Evolutionary conservation across 1,140 invertebrate genomes (phyloP).

Genomic region (Akabosia matsudoensis): DNA sequence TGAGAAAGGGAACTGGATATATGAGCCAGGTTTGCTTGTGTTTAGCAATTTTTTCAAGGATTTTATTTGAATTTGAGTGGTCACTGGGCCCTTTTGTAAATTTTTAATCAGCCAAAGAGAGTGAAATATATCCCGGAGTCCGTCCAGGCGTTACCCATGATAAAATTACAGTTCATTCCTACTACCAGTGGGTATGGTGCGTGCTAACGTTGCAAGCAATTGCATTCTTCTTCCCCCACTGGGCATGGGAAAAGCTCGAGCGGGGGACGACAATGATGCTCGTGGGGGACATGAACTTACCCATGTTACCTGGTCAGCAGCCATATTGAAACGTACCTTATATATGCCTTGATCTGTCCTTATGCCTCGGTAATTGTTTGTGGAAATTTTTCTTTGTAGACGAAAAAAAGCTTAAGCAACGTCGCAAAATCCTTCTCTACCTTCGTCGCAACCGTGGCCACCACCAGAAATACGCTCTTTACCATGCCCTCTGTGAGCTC

Average conservation of each 20-base stretch:
- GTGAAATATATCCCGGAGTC: conserved; percentile 49
- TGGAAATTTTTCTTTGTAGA: background rate
- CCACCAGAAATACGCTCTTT: conserved; percentile 73
- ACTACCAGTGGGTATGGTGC: conserved; percentile 46
- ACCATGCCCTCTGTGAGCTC: conserved; percentile 78
- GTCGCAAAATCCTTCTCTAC: conserved; percentile 25
- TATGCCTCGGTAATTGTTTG: too few relatives aligned
- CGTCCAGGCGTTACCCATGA: conserved; percentile 42
- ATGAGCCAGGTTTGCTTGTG: conserved; percentile 33
- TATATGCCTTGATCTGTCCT: too few relatives aligned
- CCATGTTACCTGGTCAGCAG: conserved; percentile 32
- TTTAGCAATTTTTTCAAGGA: background rate
- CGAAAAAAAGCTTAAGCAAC: conserved; percentile 31
- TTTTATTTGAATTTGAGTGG: background rate
- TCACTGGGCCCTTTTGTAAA: background rate
- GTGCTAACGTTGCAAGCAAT: conserved; percentile 49
- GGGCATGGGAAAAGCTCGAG: conserved; percentile 49
- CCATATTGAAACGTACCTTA: too few relatives aligned
- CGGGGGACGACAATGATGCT: conserved; percentile 47
- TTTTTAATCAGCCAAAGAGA: conserved; percentile 40
- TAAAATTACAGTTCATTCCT: conserved; percentile 48
- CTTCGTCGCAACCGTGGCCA: conserved; percentile 23
- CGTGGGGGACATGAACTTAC: conserved; percentile 45
- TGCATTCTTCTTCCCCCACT: conserved; percentile 50
- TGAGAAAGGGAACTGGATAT: conserved; percentile 33